Evolutionary conservation across 2,888 invertebrate genomes (phyloP).

Genomic region (Eupithecia subfuscata): DNA sequence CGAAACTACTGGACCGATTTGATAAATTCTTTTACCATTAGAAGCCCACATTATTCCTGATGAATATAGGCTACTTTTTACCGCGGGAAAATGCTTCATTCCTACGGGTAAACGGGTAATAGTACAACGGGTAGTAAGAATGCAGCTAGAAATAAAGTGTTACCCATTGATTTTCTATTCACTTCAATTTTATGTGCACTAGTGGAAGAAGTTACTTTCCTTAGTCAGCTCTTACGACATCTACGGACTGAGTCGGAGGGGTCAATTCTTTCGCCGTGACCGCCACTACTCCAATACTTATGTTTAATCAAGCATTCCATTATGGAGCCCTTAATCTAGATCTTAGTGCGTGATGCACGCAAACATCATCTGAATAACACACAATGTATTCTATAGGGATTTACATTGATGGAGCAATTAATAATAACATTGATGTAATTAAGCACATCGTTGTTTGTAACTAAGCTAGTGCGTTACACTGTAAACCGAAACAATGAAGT

Average conservation of each 20-base stretch:
- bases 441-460: background rate
- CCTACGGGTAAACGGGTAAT: too few relatives aligned
- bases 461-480: background rate
- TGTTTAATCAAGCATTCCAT: constrained; percentile 1
- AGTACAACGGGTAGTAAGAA: too few relatives aligned
- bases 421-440: background rate
- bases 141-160: too few relatives aligned
- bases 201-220: background rate
- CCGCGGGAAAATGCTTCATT: too few relatives aligned
- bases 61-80: too few relatives aligned
- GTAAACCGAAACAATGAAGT: background rate
- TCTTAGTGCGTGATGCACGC: constrained; percentile 30
- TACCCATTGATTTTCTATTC: too few relatives aligned
- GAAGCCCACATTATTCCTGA: too few relatives aligned
- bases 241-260: background rate
- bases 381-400: background rate
- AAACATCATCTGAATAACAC: constrained; percentile 4
- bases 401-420: background rate
- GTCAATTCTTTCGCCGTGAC: background rate
- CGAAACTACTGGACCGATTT: too few relatives aligned
- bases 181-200: too few relatives aligned
- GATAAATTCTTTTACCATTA: too few relatives aligned
- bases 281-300: background rate
- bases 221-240: background rate
- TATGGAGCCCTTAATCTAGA: constrained; percentile 9